Base-by-base conservation (phyloP, 2,888 invertebrate genomes). In the Phaonia tiefii region DNA sequence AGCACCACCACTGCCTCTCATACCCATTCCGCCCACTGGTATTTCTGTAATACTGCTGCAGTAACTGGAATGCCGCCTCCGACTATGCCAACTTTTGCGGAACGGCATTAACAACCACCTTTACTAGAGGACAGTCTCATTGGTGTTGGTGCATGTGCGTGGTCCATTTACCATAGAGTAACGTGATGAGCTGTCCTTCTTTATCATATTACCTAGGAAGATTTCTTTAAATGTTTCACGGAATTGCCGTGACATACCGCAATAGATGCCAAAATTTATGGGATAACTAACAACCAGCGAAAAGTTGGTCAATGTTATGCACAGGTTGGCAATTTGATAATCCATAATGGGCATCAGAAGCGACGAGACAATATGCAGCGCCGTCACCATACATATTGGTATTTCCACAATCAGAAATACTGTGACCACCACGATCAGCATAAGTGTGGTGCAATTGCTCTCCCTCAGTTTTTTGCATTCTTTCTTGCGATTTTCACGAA, bases 161-260 rank as follows among this genome's bases (percentile, higher is more conserved):
- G 95, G 96, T 3, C 96, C 96, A 88, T 96, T 96, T 0, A 96
- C 96, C 42, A 96, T 91, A 0, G 96, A 96, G 89, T 96, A 96
- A 85, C 95, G 93, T 66, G 95, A 95, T 0, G 95, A 95, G 1
- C 93, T 94, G 85, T 93, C 93, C 85, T 93, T 92, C 84, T 93
- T 93, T 13, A 93, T 93, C 15, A 87, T 80, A 2, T 87, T 85
- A 0, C 88, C 87, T 54, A 96, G 93, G 88, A 98, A 98, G 15
- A 91, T 90, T 86, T 95, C 95, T 87, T 96, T 96, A 90, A 98
- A 98, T 0, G 98, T 98, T 89, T 98, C 97, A 67, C 98, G 92
- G 90, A 98, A 98, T 89, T 97, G 97, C 39, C 97, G 92, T 39
- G 97, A 97, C 98, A 98, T 99, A 22, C 97, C 97, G 89, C 98